phyloP scores from a whole-genome alignment of 2,888 invertebrate species.

The Tachina fera region DNA sequence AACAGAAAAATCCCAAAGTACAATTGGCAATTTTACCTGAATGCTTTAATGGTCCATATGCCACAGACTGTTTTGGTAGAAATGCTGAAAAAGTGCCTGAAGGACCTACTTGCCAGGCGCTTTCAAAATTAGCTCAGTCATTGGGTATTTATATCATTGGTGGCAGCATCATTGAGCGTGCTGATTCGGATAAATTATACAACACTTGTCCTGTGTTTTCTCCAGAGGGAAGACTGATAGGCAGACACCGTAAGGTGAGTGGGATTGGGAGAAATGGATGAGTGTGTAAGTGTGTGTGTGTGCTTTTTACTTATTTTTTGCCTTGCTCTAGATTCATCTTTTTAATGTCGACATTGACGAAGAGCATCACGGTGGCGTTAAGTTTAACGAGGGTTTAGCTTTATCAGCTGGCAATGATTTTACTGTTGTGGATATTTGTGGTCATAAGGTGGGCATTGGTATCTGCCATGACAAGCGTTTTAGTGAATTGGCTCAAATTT shows the following conservation, averaged over 20 bases:
- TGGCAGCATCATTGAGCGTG: conserved; percentile 94
- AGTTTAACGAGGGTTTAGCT: conserved; percentile 94
- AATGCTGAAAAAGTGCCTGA: conserved; percentile 94
- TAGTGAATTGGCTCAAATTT: conserved; percentile 91
- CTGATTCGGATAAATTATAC: conserved; percentile 86
- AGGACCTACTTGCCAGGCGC: conserved; percentile 89
- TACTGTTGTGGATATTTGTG: conserved; percentile 88
- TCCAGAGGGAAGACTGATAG: conserved; percentile 89
- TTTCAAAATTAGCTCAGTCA: conserved; percentile 90
- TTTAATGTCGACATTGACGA: conserved; percentile 92
- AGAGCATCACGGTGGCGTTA: conserved; percentile 90
- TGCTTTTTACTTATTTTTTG: neutral
- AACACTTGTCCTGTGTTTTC: conserved; percentile 96
- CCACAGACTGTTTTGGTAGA: conserved; percentile 89
- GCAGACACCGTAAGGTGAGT: conserved; percentile 91
- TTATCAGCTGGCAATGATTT: conserved; percentile 90
- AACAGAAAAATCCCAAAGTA: conserved; percentile 76
- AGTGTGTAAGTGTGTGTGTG: neutral
- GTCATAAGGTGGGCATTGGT: conserved; percentile 92
- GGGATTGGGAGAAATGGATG: neutral
- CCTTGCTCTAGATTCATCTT: conserved; percentile 89
- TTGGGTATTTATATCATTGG: conserved; percentile 92
- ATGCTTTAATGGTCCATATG: conserved; percentile 98
- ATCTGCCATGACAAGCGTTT: conserved; percentile 98
- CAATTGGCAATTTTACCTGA: conserved; percentile 89